Evolutionary conservation across 2,113 vertebrate species (phyloP).

Genomic region (Laterallus jamaicensis): DNA sequence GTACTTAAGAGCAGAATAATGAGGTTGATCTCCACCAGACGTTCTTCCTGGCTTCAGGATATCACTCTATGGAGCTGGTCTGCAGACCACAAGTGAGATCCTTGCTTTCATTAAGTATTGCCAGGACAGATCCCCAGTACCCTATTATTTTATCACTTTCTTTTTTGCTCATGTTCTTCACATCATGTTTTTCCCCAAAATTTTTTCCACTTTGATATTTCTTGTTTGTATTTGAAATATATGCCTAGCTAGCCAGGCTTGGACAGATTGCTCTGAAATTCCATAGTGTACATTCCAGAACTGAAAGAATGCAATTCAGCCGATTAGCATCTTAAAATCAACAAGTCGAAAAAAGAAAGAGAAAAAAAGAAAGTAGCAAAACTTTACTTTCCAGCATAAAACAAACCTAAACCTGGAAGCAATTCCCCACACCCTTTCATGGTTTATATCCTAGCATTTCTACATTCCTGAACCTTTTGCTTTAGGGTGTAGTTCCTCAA

Average conservation of each 20-base stretch:
- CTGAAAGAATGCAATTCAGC: neutral
- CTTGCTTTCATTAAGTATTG: neutral
- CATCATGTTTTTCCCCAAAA: neutral
- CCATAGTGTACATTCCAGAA: neutral
- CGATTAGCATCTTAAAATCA: conserved; percentile 9
- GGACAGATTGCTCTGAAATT: neutral
- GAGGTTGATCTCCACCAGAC: neutral
- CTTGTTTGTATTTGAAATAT: neutral
- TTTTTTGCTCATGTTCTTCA: neutral
- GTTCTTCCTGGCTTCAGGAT: neutral
- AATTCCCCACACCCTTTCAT: neutral
- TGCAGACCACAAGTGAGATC: neutral
- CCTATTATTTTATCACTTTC: neutral
- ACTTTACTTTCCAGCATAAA: neutral
- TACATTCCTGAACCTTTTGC: conserved; percentile 37
- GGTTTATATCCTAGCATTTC: neutral
- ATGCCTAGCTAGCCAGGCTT: neutral
- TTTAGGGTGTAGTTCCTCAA: conserved; percentile 26
- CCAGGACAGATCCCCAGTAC: neutral
- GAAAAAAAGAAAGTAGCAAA: neutral
- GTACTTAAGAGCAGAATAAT: neutral
- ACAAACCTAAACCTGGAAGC: neutral
- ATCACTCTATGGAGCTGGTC: neutral
- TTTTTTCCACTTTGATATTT: neutral
- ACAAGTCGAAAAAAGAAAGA: neutral